These are phyloP conservation scores for Bugulina stolonifera DNA, from an alignment of 2,888 invertebrate species.

Conservation along the genomic window DNA sequence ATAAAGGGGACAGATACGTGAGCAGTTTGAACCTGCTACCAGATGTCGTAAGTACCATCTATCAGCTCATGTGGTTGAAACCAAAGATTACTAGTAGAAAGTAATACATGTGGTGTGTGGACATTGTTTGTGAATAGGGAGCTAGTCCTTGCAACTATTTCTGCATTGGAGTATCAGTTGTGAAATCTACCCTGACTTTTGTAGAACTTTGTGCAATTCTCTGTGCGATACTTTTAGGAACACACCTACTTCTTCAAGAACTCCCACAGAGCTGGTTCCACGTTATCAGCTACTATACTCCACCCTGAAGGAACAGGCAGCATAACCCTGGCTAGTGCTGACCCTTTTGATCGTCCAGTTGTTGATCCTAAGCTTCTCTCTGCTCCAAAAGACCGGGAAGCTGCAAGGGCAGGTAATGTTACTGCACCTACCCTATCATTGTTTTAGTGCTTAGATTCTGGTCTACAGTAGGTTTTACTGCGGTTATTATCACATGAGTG, in stretches of 20 bases:
- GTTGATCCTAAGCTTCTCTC: slow-evolving; percentile 83
- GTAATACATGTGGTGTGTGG: background rate
- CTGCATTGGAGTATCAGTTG: too few species aligned
- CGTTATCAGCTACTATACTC: slow-evolving; percentile 37
- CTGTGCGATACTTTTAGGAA: too few species aligned
- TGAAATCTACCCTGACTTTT: too few species aligned
- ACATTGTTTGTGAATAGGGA: background rate
- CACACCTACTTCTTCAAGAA: background rate
- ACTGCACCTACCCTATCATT: too few species aligned
- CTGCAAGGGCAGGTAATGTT: slow-evolving; percentile 71
- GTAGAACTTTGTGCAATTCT: too few species aligned
- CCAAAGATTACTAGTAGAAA: background rate
- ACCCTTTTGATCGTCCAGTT: slow-evolving; percentile 69
- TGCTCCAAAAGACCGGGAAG: slow-evolving; percentile 61
- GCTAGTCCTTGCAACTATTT: too few species aligned
- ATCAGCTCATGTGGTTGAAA: too few species aligned
- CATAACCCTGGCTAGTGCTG: slow-evolving; percentile 66
- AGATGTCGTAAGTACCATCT: background rate
- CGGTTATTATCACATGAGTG: too few species aligned
- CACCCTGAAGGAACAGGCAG: slow-evolving; percentile 74
- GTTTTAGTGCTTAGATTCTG: too few species aligned
- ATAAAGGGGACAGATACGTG: slow-evolving; percentile 19
- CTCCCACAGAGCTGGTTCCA: background rate
- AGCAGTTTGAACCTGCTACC: background rate
- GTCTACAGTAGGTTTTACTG: too few species aligned